These are phyloP conservation scores for Drosophila longiperda DNA, from an alignment of 2,888 invertebrate genomes.

Conservation along the genomic window DNA sequence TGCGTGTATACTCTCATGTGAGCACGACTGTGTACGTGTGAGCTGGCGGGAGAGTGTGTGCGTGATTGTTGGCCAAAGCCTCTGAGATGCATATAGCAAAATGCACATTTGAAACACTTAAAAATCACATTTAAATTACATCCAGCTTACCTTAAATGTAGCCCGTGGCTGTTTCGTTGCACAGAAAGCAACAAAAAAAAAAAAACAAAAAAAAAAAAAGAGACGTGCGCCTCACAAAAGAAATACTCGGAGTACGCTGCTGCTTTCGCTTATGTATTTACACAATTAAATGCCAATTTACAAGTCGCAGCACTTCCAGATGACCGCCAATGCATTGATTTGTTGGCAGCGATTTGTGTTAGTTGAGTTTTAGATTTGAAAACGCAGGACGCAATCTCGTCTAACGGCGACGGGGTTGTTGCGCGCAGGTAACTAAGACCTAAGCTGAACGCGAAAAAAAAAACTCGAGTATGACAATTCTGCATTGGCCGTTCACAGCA, in stretches of 20 bases:
- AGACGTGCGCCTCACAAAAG: constrained; percentile 47
- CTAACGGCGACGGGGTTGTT: constrained; percentile 67
- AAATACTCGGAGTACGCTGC: constrained; percentile 32
- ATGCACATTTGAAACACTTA: constrained; percentile 46
- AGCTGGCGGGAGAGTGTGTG: constrained; percentile 23
- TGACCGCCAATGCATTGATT: constrained; percentile 25
- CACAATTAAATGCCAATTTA: constrained; percentile 32
- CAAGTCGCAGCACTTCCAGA: constrained; percentile 14
- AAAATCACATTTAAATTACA: constrained; percentile 10
- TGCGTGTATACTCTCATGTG: constrained; percentile 20
- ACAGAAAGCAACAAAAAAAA: constrained; percentile 15
- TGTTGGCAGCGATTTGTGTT: constrained; percentile 12
- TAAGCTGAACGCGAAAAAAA: constrained; percentile 79
- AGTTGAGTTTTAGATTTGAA: constrained; percentile 32
- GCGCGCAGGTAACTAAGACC: constrained; percentile 77
- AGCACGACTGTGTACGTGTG: constrained; percentile 29
- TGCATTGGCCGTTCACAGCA: constrained; percentile 60
- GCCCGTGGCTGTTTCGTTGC: constrained; percentile 24
- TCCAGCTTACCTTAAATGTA: constrained; percentile 47
- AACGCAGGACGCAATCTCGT: constrained; percentile 47
- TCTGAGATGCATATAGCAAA: constrained; percentile 69
- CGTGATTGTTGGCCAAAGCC: constrained; percentile 62
- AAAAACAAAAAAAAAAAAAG: constrained; percentile 11
- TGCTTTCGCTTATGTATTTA: constrained; percentile 62
- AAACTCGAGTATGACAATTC: constrained; percentile 74